Evolutionary conservation across 2,888 invertebrate genomes (phyloP).

Genomic region (Hemithea aestivaria): DNA sequence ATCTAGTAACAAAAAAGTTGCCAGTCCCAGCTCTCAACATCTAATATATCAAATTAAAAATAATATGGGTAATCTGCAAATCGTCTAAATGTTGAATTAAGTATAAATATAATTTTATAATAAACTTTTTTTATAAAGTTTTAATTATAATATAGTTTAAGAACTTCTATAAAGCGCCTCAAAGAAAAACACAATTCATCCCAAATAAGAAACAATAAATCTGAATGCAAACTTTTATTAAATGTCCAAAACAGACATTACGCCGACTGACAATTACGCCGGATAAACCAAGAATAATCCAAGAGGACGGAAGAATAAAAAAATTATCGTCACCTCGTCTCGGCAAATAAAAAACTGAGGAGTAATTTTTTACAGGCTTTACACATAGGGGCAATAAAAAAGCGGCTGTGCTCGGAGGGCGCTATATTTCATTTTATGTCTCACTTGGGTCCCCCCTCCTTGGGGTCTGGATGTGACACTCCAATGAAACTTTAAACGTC

Average conservation of each 20-base stretch:
- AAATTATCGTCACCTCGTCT: slow-evolving; percentile 59
- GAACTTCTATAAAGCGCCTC: too few relatives aligned
- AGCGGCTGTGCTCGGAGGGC: slow-evolving; percentile 50
- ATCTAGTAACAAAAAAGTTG: too few relatives aligned
- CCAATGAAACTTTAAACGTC: slow-evolving; percentile 71
- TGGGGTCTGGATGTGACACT: slow-evolving; percentile 52
- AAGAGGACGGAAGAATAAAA: slow-evolving; percentile 47
- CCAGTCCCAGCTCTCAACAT: too few relatives aligned
- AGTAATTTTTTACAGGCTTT: slow-evolving; percentile 61
- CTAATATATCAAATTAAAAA: too few relatives aligned
- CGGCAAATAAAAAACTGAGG: slow-evolving; percentile 54
- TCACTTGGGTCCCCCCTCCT: slow-evolving; percentile 35
- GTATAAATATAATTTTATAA: too few relatives aligned
- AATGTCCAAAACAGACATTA: slow-evolving; percentile 25
- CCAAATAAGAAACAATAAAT: slow-evolving; percentile 10
- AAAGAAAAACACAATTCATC: slow-evolving; percentile 20
- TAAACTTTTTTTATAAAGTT: too few relatives aligned
- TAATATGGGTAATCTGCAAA: too few relatives aligned
- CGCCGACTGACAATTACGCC: slow-evolving; percentile 47
- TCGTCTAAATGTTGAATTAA: too few relatives aligned
- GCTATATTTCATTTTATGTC: slow-evolving; percentile 67
- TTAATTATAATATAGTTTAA: too few relatives aligned
- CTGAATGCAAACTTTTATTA: slow-evolving; percentile 23
- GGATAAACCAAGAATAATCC: slow-evolving; percentile 44
- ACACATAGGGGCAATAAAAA: slow-evolving; percentile 72